Evolutionary conservation across 2,113 vertebrate genomes (phyloP).

Genomic region (Dromiciops gliroides): DNA sequence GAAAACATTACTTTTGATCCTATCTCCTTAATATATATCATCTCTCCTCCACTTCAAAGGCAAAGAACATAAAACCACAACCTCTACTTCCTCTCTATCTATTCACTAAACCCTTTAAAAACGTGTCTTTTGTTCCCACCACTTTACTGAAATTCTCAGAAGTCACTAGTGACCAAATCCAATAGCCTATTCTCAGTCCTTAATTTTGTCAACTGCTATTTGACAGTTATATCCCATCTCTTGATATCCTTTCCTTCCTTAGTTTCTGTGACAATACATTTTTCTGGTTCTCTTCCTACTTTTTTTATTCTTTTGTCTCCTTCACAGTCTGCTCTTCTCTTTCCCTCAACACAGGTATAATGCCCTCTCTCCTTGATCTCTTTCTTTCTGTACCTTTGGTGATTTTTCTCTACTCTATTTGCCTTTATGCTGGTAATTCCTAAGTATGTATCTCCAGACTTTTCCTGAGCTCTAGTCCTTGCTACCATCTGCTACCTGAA

Average conservation of each 20-base stretch:
- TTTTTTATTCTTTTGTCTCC: neutral
- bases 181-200: neutral
- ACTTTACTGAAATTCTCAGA: neutral
- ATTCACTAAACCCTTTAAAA: neutral
- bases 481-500: neutral
- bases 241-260: neutral
- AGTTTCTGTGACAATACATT: neutral
- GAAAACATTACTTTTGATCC: neutral
- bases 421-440: neutral
- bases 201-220: neutral
- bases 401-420: neutral
- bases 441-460: neutral
- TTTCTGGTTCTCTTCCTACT: neutral
- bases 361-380: neutral
- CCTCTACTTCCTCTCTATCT: neutral
- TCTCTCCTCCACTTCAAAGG: neutral
- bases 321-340: neutral
- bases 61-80: neutral
- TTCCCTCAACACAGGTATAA: neutral
- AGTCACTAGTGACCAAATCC: neutral
- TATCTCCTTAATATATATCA: neutral
- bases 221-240: neutral
- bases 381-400: neutral
- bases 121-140: neutral
- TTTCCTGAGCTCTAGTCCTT: neutral